Evolutionary conservation across 2,797 vertebrate species (phyloP), one percentile per base, ranked within the genome.

Genomic region (Sebastes oblongus): DNA sequence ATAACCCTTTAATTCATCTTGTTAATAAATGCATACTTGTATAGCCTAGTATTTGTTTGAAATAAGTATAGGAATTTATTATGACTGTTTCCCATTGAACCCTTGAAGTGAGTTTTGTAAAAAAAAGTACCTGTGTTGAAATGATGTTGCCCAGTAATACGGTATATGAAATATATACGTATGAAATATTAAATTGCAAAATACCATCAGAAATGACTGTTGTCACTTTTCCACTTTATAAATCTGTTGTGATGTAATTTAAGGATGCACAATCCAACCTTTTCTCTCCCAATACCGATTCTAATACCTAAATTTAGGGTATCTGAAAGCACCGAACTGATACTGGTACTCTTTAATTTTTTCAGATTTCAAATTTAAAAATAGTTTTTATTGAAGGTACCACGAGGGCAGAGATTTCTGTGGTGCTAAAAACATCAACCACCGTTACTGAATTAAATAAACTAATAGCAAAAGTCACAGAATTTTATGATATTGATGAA

Each of bases 121-220:
- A 78, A 66, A 13, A 22, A 77, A 66, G 42, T 34, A 78, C 25
- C 20, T 75, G 59, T 79, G 68, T 84, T 75, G 4, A 75, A 69
- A 59, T 85, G 46, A 16, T 75, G 39, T 79, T 80, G n/a, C 8
- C 10, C 42, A 75, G 66, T 81, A 39, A 67, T 34, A 66, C 39
- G 25, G 36, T 27, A 16, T 60, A 42, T 77, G 16, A 78, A 70
- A 65, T 77, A 77, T 83, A 56, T 61, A 4, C 32, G n/a, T 36
- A 81, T 55, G 11, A 69, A 77, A 50, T 27, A 89, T 73, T 80
- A 84, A 86, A 83, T 59, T 59, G 13, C 36, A 59, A 77, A 80
- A 78, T 24, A 50, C 5, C 59, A 66, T 74, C 64, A 66, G 5
- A 62, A 77, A 34, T 27, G 3, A 68, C 25, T 70, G 20, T 66